A percentile compares a stretch with the other conserved stretches of the same genome.
phyloP scores from a whole-genome alignment of 2,888 invertebrate species.

The Dicycla oo region DNA sequence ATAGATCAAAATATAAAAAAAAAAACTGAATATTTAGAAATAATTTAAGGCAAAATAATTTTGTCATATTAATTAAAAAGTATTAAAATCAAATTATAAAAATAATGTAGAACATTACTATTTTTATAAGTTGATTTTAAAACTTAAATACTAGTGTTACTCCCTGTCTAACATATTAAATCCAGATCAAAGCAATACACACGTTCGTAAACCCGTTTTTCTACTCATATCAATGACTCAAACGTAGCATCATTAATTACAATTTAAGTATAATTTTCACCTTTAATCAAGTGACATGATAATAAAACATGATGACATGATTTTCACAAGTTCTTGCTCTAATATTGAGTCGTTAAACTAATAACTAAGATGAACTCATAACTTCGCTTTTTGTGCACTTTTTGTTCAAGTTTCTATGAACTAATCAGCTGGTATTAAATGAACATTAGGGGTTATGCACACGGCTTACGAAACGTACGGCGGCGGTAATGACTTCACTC shows the following conservation, averaged over 20 bases:
- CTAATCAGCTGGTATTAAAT: slow-evolving; percentile 62
- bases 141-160: not conserved
- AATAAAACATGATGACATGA: slow-evolving; percentile 44
- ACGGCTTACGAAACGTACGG: slow-evolving; percentile 48
- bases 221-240: too few species aligned
- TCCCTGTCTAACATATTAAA: not conserved
- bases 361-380: slow-evolving; percentile 60
- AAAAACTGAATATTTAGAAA: not conserved
- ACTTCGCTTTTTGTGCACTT: slow-evolving; percentile 52
- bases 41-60: too few species aligned
- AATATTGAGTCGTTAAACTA: slow-evolving; percentile 62
- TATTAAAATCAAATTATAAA: too few species aligned
- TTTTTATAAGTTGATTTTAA: too few species aligned
- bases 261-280: slow-evolving; percentile 36
- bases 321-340: slow-evolving; percentile 58
- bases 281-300: slow-evolving; percentile 46
- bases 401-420: slow-evolving; percentile 58
- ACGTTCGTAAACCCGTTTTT: slow-evolving; percentile 18
- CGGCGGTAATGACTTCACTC: slow-evolving; percentile 45
- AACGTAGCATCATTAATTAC: slow-evolving; percentile 16
- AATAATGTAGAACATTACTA: too few species aligned
- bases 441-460: slow-evolving; percentile 61
- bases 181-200: slow-evolving; percentile 7
- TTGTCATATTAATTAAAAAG: too few species aligned
- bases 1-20: not conserved